Conservation (phyloP, 2,797 vertebrate genomes). For the Trematomus bernacchii region DNA sequence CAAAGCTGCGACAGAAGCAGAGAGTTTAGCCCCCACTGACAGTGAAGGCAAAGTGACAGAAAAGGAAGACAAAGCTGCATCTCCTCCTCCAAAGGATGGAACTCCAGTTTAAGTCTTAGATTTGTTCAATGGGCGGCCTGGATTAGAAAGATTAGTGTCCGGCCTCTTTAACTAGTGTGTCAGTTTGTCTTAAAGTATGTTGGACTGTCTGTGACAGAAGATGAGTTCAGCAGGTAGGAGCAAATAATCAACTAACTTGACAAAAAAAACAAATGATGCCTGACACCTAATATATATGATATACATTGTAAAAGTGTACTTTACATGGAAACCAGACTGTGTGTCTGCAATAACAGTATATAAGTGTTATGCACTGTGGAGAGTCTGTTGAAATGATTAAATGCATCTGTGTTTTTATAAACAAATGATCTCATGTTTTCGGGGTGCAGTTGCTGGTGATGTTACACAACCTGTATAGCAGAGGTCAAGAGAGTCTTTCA, state of each 20-base stretch:
- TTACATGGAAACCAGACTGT: constrained; percentile 45
- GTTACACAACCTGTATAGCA: neutral
- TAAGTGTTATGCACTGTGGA: constrained; percentile 58
- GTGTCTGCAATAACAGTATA: constrained; percentile 60
- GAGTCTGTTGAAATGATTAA: constrained; percentile 64
- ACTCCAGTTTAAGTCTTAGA: constrained; percentile 79
- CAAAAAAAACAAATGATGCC: constrained; percentile 35
- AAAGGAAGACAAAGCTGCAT: constrained; percentile 48
- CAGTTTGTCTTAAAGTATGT: constrained; percentile 24
- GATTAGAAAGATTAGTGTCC: constrained; percentile 26
- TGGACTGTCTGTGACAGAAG: constrained; percentile 46
- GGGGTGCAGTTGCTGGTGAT: neutral
- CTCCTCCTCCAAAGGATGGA: constrained; percentile 79
- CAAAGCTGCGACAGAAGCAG: constrained; percentile 29
- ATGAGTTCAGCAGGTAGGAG: constrained; percentile 11
- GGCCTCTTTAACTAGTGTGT: constrained; percentile 28
- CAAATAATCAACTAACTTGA: constrained; percentile 39
- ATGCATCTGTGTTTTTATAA: constrained; percentile 64
- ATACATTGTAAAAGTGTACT: constrained; percentile 57
- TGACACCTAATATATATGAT: constrained; percentile 58
- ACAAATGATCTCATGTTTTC: constrained; percentile 33
- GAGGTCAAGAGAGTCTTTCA: neutral
- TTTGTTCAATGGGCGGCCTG: neutral
- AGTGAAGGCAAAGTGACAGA: constrained; percentile 25
- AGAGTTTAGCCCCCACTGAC: constrained; percentile 40